A percentile compares a stretch with the other conserved stretches of the same genome.
Evolutionary conservation across 2,888 invertebrate species (phyloP).

Genomic region (Leptopilina myrica): DNA sequence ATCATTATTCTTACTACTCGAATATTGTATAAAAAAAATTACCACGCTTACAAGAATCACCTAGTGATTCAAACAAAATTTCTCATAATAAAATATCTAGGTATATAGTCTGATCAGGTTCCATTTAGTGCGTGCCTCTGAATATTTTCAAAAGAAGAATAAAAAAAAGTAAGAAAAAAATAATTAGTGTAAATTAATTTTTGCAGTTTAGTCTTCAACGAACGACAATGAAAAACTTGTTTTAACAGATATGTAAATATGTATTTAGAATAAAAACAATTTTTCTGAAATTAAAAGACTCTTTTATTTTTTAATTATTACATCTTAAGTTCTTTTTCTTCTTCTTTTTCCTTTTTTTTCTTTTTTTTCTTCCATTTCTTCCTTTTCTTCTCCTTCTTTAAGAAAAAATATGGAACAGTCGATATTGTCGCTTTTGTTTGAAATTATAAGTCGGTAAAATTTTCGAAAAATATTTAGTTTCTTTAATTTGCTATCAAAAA

Average conservation of each 20-base stretch:
- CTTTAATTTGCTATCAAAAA: too few relatives aligned
- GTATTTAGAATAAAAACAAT: constrained; percentile 36
- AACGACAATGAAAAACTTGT: constrained; percentile 18
- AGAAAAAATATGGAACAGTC: too few relatives aligned
- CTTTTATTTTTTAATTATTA: too few relatives aligned
- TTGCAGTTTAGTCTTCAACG: constrained; percentile 4
- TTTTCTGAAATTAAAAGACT: constrained; percentile 9
- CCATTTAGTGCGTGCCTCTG: constrained; percentile 1
- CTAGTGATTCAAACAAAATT: not conserved
- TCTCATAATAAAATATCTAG: not conserved
- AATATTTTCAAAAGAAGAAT: not conserved
- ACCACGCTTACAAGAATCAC: not conserved
- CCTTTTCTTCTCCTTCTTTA: too few relatives aligned
- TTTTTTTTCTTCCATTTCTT: too few relatives aligned
- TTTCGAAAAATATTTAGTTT: too few relatives aligned
- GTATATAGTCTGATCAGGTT: not conserved
- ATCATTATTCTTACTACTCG: constrained; percentile 7
- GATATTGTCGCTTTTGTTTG: too few relatives aligned
- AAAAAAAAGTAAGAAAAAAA: not conserved
- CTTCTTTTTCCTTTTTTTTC: too few relatives aligned
- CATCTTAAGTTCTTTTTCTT: too few relatives aligned
- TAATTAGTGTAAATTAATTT: not conserved
- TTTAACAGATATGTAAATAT: constrained; percentile 36
- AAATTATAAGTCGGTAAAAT: too few relatives aligned
- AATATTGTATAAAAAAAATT: not conserved